Conservation (phyloP, 30 jellyfish, hydroid and myxozoan species). For the Pseudorhiza aurosa region DNA sequence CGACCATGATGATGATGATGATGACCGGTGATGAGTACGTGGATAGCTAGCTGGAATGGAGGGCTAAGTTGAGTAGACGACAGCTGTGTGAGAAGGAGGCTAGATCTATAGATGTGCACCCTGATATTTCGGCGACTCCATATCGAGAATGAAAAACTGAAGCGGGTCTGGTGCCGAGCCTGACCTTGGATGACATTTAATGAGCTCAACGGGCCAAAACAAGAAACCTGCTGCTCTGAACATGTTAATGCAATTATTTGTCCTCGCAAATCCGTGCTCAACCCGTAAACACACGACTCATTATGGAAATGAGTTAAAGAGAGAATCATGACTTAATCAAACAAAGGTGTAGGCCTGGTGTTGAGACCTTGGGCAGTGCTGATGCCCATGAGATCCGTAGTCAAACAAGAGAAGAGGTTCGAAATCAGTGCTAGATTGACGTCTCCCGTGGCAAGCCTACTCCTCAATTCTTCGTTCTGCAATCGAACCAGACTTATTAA, state of each 20-base stretch:
- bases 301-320: conserved; percentile 40
- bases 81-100: no score
- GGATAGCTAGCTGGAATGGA: no score
- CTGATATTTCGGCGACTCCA: no score
- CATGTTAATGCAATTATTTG: conserved; percentile 31
- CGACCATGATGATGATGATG: no score
- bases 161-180: no score
- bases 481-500: conserved; percentile 56
- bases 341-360: conserved; percentile 26
- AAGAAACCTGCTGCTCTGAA: conserved; percentile 9
- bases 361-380: conserved; percentile 19
- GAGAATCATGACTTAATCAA: conserved; percentile 51
- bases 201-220: background rate
- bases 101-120: no score
- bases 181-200: no score
- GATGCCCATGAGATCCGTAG: conserved; percentile 30
- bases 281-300: conserved; percentile 54
- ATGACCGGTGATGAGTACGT: no score
- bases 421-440: conserved; percentile 37
- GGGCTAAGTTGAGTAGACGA: no score
- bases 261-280: conserved; percentile 20
- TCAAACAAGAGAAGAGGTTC: conserved; percentile 34
- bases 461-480: conserved; percentile 21
- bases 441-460: conserved; percentile 10
- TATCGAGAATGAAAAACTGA: no score